Evolutionary conservation across 2,113 vertebrate species (phyloP).

Genomic region (Apaloderma vittatum): DNA sequence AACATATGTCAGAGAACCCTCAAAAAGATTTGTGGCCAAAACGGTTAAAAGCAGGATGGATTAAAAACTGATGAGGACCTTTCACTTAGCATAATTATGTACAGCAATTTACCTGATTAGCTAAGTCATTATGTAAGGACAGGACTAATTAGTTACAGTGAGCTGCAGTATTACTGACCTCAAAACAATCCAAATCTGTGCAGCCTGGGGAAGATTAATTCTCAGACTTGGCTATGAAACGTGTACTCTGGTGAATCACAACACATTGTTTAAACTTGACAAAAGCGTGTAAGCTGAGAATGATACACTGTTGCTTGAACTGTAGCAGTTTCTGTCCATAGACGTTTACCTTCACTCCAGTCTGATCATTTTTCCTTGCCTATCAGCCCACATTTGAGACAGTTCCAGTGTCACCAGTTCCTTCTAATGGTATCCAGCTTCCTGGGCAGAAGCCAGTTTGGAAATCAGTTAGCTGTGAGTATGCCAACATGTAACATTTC

Average conservation of each 20-base stretch:
- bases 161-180: neutral
- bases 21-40: slow-evolving; percentile 1
- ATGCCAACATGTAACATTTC: neutral
- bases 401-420: slow-evolving; percentile 72
- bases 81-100: neutral
- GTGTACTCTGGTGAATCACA: neutral
- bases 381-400: slow-evolving; percentile 78
- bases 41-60: neutral
- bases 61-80: neutral
- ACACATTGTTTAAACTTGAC: neutral
- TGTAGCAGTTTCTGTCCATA: slow-evolving; percentile 29
- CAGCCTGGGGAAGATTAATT: neutral
- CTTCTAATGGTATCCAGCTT: slow-evolving; percentile 78
- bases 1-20: neutral
- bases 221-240: neutral
- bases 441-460: slow-evolving; percentile 70
- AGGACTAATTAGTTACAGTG: neutral
- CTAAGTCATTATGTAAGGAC: neutral
- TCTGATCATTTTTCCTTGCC: slow-evolving; percentile 60
- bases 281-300: neutral
- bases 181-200: neutral
- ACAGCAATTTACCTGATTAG: neutral
- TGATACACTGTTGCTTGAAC: neutral
- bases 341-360: neutral
- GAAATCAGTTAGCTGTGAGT: slow-evolving; percentile 77